Percentiles rank a stretch among this genome's conserved stretches.
Evolutionary conservation across 1,140 invertebrate genomes (phyloP).

Genomic region (Apis laboriosa): DNA sequence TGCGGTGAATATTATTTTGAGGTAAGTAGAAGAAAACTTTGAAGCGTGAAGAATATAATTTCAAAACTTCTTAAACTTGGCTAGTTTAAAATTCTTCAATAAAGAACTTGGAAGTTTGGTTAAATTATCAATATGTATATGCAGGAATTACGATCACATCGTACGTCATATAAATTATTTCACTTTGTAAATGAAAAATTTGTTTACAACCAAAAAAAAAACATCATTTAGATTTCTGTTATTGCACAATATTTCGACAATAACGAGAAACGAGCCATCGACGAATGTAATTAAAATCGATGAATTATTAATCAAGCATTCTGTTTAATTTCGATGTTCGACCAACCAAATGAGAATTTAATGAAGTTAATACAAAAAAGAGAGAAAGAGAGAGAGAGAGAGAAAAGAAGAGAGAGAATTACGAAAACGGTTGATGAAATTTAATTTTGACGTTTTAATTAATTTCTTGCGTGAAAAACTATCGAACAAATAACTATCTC

Average conservation of each 20-base stretch:
- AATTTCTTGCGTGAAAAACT: not conserved
- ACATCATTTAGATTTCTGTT: not conserved
- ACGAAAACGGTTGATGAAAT: not conserved
- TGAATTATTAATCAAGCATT: conserved; percentile 6
- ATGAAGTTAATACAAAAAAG: not conserved
- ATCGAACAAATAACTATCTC: not conserved
- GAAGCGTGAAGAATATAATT: not conserved
- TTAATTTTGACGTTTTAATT: not conserved
- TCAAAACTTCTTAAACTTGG: not conserved
- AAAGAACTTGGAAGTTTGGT: not conserved
- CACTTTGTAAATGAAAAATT: no score
- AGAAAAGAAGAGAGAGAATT: not conserved
- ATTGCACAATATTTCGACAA: not conserved
- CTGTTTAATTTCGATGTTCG: conserved; percentile 9
- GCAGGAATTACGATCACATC: no score
- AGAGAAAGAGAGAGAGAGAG: not conserved
- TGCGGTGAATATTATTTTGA: no score
- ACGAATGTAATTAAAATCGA: conserved; percentile 6
- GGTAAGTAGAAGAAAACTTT: not conserved
- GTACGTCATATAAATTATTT: no score
- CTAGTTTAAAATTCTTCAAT: no score
- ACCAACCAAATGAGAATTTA: conserved; percentile 4
- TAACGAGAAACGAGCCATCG: not conserved
- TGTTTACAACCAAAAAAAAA: no score
- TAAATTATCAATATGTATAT: not conserved